These are phyloP conservation scores for Xiphorhynchus erythropygius DNA, from an alignment of 2,797 vertebrate species.

Conservation along the genomic window DNA sequence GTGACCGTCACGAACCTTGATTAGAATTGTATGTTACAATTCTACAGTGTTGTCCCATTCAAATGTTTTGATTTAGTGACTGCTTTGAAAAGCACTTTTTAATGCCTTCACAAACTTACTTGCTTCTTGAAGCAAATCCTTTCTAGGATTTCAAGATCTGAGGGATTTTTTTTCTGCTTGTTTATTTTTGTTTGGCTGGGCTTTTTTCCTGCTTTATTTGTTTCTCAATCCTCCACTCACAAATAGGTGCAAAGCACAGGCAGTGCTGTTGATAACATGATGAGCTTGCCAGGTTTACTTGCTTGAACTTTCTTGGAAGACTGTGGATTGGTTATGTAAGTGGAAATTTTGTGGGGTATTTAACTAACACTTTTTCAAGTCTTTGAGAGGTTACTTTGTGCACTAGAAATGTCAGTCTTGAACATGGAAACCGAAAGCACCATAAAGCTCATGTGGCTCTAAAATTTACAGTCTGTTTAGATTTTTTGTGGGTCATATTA, in stretches of 20 bases:
- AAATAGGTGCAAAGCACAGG: background rate
- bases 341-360: background rate
- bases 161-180: background rate
- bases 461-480: background rate
- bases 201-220: background rate
- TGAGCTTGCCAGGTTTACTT: background rate
- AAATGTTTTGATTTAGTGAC: background rate
- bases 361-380: background rate
- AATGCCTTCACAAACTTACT: background rate
- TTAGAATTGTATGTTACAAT: background rate
- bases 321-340: background rate
- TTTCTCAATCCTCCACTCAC: background rate
- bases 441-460: background rate
- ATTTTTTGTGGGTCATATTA: background rate
- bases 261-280: background rate
- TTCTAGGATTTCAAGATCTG: background rate
- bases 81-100: background rate
- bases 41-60: background rate
- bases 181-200: background rate
- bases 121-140: background rate
- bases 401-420: background rate
- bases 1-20: background rate
- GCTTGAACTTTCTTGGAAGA: conserved; percentile 12
- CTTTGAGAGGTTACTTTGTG: background rate
- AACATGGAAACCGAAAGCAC: background rate